Base-by-base conservation (phyloP, 2,888 invertebrate species). In the Chrysina gloriosa region DNA sequence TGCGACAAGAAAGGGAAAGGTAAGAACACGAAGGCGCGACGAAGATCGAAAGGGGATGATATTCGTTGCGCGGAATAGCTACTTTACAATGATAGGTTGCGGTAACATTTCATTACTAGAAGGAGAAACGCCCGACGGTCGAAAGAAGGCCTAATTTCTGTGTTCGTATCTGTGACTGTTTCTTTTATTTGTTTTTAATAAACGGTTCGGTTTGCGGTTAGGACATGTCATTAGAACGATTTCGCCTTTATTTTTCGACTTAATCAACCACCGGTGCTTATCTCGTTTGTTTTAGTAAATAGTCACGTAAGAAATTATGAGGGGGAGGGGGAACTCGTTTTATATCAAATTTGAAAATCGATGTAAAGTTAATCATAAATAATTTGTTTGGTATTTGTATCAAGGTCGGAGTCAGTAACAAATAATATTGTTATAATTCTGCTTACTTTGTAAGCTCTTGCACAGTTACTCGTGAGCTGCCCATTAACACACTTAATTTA, bases 171-270 rank as follows among this genome's bases (percentile, higher is more conserved):
- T 66, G 66, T 66, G 66, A 63, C 65, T 65, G 65, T 68, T 68
- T 68, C 68, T 68, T 67, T 65, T 68, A 68, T 68, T 68, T 50
- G 68, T 58, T 56, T 68, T 68, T 65, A 68, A 65, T 65, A 56
- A 68, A 68, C 48, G 68, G 29, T 50, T 31, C 11, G 34, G 21
- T 39, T 25, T 16, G 56, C 14, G 7, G 39, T 39, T 27, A 50
- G 14, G 4, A 45, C 45, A 25, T 39, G 27, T 58, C 39, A 58
- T 58, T 58, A 58, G 27, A 23, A 25, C 58, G 25, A 36, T 19
- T 19, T 14, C 25, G 14, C 11, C 25, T 23, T 58, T 58, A n/a
- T 39, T 25, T 25, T 25, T 23, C 14, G 23, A 58, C 11, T 58
- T 58, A 58, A 58, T 58, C 36, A 27, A 14, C 52, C 52, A 34